phyloP scores from a whole-genome alignment of 2,888 invertebrate genomes.

The Tenthredo livida region DNA sequence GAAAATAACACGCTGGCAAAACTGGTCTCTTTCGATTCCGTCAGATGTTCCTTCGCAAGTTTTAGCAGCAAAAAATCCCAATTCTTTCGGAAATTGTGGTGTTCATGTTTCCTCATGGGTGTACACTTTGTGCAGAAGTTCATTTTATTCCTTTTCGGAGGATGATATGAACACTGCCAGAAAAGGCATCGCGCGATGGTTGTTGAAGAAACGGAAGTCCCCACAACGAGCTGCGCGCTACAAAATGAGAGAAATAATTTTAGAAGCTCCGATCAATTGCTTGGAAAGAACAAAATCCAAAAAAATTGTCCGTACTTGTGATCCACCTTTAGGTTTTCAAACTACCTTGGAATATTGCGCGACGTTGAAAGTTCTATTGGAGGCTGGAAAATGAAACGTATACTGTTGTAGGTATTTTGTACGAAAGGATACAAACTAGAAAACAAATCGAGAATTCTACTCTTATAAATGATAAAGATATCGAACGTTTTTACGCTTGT shows the following conservation, averaged over 20 bases:
- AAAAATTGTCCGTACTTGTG: no score
- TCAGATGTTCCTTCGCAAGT: neutral
- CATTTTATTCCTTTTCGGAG: neutral
- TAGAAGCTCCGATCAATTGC: neutral
- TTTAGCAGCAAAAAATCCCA: neutral
- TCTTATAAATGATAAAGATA: no score
- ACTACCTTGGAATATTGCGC: no score
- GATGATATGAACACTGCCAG: neutral
- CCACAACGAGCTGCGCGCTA: neutral
- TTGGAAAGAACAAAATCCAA: no score
- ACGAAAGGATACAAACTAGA: no score
- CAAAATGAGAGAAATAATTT: neutral
- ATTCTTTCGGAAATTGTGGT: slow-evolving; percentile 5
- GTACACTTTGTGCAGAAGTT: neutral
- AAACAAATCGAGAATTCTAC: no score
- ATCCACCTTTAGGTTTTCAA: no score
- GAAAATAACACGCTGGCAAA: neutral
- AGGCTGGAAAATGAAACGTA: no score
- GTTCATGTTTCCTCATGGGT: slow-evolving; percentile 3
- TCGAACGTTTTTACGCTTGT: no score
- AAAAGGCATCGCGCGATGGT: neutral
- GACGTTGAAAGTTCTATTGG: no score
- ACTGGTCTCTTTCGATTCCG: neutral
- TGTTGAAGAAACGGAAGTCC: neutral
- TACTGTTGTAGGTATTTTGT: no score